Conservation (phyloP, 2,113 vertebrate species). For the Myotis davidii region DNA sequence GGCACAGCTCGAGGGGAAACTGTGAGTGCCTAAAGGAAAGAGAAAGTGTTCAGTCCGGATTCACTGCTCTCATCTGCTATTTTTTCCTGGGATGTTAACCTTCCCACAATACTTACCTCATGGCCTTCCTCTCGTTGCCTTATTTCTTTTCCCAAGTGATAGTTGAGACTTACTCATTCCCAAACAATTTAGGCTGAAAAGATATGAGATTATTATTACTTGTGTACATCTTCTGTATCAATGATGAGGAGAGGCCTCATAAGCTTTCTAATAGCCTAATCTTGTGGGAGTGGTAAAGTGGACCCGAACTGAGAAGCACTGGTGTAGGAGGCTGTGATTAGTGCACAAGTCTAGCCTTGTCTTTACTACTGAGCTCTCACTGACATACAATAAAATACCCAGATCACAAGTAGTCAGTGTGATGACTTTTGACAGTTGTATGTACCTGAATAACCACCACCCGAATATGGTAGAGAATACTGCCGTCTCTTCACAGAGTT, state of each 20-base stretch:
- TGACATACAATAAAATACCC: not conserved
- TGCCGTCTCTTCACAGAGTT: not conserved
- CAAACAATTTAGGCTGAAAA: not conserved
- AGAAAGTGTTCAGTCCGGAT: not conserved
- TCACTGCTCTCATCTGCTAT: not conserved
- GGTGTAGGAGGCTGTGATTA: not conserved
- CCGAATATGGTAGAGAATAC: not conserved
- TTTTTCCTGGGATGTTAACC: not conserved
- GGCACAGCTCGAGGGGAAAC: conserved; percentile 81
- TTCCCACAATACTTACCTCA: not conserved
- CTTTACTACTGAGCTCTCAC: not conserved
- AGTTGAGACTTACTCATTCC: not conserved
- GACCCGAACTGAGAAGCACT: not conserved
- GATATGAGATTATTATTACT: not conserved
- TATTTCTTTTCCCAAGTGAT: not conserved
- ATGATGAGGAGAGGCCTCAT: not conserved
- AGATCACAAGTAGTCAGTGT: not conserved
- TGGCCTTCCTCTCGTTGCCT: not conserved
- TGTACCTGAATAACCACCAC: not conserved
- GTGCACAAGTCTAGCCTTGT: not conserved
- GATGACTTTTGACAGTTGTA: not conserved
- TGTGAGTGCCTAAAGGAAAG: conserved; percentile 82
- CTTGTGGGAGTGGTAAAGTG: not conserved
- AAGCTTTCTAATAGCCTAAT: not conserved
- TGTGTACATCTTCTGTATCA: not conserved